Evolutionary conservation across 2,113 vertebrate genomes (phyloP), one percentile per base, ranked within the genome.

Genomic region (Dasyornis broadbenti): DNA sequence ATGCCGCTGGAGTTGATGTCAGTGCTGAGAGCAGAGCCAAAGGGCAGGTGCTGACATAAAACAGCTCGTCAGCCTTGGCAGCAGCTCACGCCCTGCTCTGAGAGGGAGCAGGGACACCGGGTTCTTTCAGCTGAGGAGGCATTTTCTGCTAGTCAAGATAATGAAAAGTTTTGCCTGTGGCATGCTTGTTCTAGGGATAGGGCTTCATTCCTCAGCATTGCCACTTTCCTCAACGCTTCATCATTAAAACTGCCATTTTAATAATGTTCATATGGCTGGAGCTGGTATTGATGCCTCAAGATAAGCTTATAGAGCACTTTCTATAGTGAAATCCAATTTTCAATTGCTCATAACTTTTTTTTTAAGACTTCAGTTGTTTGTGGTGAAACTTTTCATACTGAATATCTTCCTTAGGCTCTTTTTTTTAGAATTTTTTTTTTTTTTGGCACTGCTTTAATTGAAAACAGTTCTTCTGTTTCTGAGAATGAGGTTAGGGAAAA

Each of bases 401-500:
- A 82, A 72, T 45, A 33, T 93, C 92, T 95, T 96, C 92, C 90
- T 96, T 79, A 40, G 30, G 35, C 75, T 69, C 26, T 61, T 61
- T 68, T 63, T 76, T 66, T 44, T 3, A 19, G 33, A 21, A 15
- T 80, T 50, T 53, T 40, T 63, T 76, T 53, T 17, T 84, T 59
- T 76, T 53, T 71, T 90, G 82, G 79, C 79, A 54, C 21, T 59
- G 35, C 53, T 83, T 93, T 96, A 91, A 96, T 95, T 94, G 64
- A 94, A 94, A 97, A 61, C 95, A 95, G 88, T 79, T 90, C 61
- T 85, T 78, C 66, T 92, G 59, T 79, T 95, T 80, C 90, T 96
- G 95, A 96, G 90, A 97, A 95, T 88, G 92, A 93, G 92, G 92
- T 93, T 97, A 95, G 79, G 90, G 88, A 92, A 96, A 76, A 95